Evolutionary conservation across 2,113 vertebrate species (phyloP).

Genomic region (Urocitellus parryii): DNA sequence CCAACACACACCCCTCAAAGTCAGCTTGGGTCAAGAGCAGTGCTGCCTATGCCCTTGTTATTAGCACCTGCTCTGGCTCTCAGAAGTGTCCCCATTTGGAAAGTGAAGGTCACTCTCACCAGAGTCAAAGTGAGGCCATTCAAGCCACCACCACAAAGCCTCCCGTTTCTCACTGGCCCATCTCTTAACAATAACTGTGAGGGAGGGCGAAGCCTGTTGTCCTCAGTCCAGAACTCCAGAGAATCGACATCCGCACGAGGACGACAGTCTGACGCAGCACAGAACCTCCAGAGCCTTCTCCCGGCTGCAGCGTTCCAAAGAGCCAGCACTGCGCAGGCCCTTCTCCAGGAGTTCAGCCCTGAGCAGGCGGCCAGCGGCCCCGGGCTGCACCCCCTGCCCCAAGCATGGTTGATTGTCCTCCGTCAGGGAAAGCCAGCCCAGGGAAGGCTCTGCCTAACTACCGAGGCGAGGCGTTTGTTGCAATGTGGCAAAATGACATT

Average conservation of each 20-base stretch:
- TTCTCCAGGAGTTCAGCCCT: rapidly evolving
- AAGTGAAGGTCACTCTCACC: background rate
- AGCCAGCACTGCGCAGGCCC: rapidly evolving
- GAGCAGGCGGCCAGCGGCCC: background rate
- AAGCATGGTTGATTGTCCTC: rapidly evolving
- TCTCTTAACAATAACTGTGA: too few species aligned
- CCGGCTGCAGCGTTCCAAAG: rapidly evolving
- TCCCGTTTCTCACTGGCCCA: rapidly evolving
- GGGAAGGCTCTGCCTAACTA: background rate
- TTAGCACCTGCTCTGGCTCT: background rate
- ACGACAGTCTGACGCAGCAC: background rate
- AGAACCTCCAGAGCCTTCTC: rapidly evolving
- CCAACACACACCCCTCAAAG: background rate
- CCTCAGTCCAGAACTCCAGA: background rate
- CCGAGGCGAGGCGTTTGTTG: background rate
- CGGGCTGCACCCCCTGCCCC: background rate
- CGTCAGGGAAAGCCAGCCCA: background rate
- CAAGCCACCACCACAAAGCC: background rate
- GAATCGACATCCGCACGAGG: rapidly evolving
- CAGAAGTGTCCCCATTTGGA: background rate
- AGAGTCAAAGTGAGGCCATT: background rate
- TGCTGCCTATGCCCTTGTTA: rapidly evolving
- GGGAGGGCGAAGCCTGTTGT: rapidly evolving
- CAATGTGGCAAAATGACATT: background rate
- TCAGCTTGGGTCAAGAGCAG: rapidly evolving